These are phyloP conservation scores for Halcyon chelicuti DNA, from an alignment of 2,797 vertebrate species.

Conservation along the genomic window DNA sequence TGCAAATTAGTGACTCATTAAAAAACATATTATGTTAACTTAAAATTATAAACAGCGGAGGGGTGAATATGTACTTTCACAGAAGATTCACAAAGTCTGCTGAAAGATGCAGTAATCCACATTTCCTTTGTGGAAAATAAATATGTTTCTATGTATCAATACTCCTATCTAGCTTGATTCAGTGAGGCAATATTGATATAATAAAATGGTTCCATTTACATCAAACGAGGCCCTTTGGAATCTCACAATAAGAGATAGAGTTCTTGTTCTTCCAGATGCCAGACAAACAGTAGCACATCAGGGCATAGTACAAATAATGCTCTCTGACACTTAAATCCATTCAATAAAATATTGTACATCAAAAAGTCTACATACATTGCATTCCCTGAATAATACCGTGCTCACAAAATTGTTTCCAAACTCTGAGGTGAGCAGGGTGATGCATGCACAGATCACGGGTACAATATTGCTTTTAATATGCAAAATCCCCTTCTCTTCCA, in stretches of 20 bases:
- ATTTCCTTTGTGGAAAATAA: constrained; percentile 38
- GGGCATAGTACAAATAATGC: constrained; percentile 30
- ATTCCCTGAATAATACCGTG: neutral
- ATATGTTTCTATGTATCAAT: constrained; percentile 4
- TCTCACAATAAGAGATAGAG: neutral
- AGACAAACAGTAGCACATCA: constrained; percentile 20
- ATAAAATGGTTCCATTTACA: constrained; percentile 44
- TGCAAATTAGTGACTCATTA: neutral
- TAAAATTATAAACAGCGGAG: neutral
- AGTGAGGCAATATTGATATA: constrained; percentile 19
- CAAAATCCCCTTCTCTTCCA: constrained; percentile 45
- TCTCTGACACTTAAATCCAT: constrained; percentile 38
- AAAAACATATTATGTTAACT: neutral
- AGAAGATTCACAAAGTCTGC: neutral
- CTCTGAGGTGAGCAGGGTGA: constrained; percentile 31
- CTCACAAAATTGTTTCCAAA: constrained; percentile 45
- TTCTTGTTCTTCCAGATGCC: constrained; percentile 32
- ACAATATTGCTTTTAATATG: constrained; percentile 63
- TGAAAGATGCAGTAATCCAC: neutral
- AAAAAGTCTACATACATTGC: neutral
- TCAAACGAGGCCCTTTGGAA: constrained; percentile 38
- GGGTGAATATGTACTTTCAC: neutral
- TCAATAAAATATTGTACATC: constrained; percentile 32
- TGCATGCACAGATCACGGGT: neutral
- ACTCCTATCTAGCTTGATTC: constrained; percentile 24